These are phyloP conservation scores for Carcharodon carcharias DNA, from an alignment of 2,797 vertebrate species.

Conservation along the genomic window DNA sequence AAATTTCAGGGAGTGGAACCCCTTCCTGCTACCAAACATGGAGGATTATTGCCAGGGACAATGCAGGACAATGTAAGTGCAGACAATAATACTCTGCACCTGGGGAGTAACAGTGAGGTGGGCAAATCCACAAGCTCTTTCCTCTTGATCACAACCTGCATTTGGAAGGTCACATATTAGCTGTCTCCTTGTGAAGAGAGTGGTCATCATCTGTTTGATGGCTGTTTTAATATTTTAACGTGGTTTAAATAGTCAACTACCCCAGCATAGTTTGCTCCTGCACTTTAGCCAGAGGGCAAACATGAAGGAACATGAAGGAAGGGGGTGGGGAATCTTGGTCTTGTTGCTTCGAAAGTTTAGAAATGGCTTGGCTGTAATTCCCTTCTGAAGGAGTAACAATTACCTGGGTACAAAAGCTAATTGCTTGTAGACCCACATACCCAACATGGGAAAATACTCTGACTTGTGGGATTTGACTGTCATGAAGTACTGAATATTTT, in stretches of 20 bases:
- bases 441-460: background rate
- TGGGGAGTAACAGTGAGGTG: background rate
- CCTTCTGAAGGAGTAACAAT: background rate
- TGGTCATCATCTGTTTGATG: background rate
- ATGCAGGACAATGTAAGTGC: background rate
- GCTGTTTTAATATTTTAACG: background rate
- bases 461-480: background rate
- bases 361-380: background rate
- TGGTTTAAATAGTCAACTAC: background rate
- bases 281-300: background rate
- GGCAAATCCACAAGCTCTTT: background rate
- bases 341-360: background rate
- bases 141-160: background rate
- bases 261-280: background rate
- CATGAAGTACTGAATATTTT: no score
- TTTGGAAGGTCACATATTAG: background rate
- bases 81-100: background rate
- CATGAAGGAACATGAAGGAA: background rate
- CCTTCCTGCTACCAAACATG: background rate
- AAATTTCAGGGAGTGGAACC: background rate
- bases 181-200: background rate
- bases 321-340: background rate
- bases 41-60: background rate
- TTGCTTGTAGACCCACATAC: background rate
- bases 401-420: background rate